These are phyloP conservation scores for Zaprionus taronus DNA, from an alignment of 1,140 invertebrate species.

Conservation along the genomic window DNA sequence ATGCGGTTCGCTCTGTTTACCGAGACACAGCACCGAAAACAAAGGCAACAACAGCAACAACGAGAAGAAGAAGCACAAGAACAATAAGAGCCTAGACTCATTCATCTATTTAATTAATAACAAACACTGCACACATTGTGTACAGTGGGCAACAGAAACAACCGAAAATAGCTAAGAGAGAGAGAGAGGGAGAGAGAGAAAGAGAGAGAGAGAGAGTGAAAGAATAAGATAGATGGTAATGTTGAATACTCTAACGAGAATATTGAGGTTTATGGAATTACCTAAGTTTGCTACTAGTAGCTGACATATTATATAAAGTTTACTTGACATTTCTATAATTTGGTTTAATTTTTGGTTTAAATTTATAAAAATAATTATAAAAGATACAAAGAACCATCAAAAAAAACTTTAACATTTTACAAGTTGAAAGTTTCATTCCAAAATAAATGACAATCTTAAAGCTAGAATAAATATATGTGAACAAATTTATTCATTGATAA, in stretches of 20 bases:
- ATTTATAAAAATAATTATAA: no score
- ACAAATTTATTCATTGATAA: no score
- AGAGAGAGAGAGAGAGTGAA: background rate
- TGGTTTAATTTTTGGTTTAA: no score
- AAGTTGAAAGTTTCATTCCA: no score
- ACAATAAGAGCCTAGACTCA: slow-evolving; percentile 48
- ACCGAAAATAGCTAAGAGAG: background rate
- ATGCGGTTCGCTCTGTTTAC: slow-evolving; percentile 37
- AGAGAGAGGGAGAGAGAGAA: background rate
- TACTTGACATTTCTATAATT: no score
- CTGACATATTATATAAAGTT: no score
- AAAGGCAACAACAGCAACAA: slow-evolving; percentile 21
- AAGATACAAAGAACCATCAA: no score
- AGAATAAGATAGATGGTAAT: background rate
- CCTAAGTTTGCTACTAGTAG: no score
- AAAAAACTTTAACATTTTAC: no score
- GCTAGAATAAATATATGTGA: no score
- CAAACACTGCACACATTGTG: slow-evolving; percentile 54
- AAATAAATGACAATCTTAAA: no score
- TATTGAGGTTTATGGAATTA: no score
- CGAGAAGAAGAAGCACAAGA: slow-evolving; percentile 10
- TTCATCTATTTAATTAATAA: slow-evolving; percentile 70
- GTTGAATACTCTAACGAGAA: background rate
- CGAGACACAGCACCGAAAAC: slow-evolving; percentile 36
- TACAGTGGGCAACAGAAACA: slow-evolving; percentile 22